These are phyloP conservation scores for Premnoplex brunnescens DNA, from an alignment of 2,797 vertebrate species.

Conservation along the genomic window DNA sequence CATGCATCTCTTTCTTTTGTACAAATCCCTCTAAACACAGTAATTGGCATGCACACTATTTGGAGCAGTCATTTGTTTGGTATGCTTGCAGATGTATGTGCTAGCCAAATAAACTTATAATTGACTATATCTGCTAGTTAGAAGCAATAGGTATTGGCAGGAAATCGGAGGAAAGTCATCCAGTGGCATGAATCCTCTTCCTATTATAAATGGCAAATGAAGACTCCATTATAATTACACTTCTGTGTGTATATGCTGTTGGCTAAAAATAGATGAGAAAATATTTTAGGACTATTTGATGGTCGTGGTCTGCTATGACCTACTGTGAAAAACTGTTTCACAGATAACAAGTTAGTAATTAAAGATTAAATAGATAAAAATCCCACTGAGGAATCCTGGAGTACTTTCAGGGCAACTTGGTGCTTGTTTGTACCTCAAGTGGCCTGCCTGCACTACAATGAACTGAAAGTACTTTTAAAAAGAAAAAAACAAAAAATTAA, in stretches of 20 bases:
- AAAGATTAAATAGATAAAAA: not conserved
- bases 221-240: not conserved
- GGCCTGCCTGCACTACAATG: not conserved
- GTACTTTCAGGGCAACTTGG: not conserved
- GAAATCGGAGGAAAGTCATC: not conserved
- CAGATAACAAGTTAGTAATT: not conserved
- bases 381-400: not conserved
- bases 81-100: not conserved
- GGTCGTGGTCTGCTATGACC: not conserved
- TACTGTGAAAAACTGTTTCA: not conserved
- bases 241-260: not conserved
- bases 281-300: constrained; percentile 10
- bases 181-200: not conserved
- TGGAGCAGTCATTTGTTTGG: constrained; percentile 27
- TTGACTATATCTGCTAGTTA: constrained; percentile 8
- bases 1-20: constrained; percentile 13
- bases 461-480: not conserved
- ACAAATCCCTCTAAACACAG: not conserved
- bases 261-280: constrained; percentile 48
- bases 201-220: not conserved
- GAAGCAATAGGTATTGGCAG: constrained; percentile 11
- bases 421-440: not conserved
- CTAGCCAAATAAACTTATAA: constrained; percentile 24
- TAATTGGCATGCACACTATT: constrained; percentile 20
- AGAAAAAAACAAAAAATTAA: not conserved